Percentiles rank a stretch among this genome's conserved stretches.
phyloP scores from a whole-genome alignment of 2,888 invertebrate species.

The Cremastobaeus sp. region DNA sequence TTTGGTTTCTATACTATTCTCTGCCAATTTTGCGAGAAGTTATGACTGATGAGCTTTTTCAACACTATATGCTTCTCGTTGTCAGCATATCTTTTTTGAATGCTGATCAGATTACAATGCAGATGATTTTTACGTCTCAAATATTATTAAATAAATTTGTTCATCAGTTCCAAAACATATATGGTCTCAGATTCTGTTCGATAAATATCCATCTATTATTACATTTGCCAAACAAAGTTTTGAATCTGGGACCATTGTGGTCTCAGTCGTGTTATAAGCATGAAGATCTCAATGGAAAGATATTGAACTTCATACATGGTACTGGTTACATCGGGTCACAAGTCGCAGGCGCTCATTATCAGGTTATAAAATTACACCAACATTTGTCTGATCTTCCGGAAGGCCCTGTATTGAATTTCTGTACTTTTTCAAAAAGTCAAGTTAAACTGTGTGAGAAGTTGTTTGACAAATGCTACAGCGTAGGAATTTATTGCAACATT shows the following conservation, averaged over 20 bases:
- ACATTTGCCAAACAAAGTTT: constrained; percentile 41
- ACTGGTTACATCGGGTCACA: constrained; percentile 33
- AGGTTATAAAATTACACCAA: constrained; percentile 12
- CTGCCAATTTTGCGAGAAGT: constrained; percentile 2
- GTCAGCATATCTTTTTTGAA: constrained; percentile 10
- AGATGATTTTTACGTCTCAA: constrained; percentile 11
- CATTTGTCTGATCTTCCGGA: constrained; percentile 18
- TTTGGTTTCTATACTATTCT: too few species aligned
- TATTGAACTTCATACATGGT: constrained; percentile 36
- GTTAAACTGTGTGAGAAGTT: constrained; percentile 44
- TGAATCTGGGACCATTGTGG: constrained; percentile 45
- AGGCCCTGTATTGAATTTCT: constrained; percentile 27
- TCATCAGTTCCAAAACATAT: constrained; percentile 10
- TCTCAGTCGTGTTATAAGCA: constrained; percentile 43
- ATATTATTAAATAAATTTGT: constrained; percentile 30
- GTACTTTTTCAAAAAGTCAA: constrained; percentile 17
- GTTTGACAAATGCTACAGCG: constrained; percentile 35
- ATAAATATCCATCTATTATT: constrained; percentile 39
- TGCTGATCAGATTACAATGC: background rate
- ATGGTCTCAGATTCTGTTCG: constrained; percentile 28
- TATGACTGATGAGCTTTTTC: constrained; percentile 10
- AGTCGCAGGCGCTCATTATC: constrained; percentile 23
- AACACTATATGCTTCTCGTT: constrained; percentile 17
- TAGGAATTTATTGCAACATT: constrained; percentile 41
- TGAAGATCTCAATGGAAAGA: constrained; percentile 55